Percentiles rank a stretch among this genome's conserved stretches.
These are phyloP conservation scores for Antedon mediterranea DNA, from an alignment of 53 echinoderm and acorn worm species.

Conservation along the genomic window DNA sequence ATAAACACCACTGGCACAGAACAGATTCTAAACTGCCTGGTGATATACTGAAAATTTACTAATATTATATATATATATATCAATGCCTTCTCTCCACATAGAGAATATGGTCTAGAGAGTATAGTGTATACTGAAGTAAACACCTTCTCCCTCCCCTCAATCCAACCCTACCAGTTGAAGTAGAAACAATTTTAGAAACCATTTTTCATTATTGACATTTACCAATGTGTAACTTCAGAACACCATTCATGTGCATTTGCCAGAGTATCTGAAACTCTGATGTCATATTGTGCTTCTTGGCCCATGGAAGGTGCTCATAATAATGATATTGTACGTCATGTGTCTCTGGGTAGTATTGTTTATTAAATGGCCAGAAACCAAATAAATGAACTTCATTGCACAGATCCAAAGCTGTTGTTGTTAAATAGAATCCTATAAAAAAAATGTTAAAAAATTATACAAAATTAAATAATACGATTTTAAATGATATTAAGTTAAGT, in stretches of 20 bases:
- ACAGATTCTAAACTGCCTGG: no score
- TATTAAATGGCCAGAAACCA: conserved; percentile 58
- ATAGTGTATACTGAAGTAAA: no score
- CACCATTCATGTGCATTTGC: conserved; percentile 34
- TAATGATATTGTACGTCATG: conserved; percentile 55
- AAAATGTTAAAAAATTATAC: background rate
- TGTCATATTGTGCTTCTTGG: conserved; percentile 32
- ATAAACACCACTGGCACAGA: no score
- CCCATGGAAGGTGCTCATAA: conserved; percentile 32
- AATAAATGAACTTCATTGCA: conserved; percentile 45
- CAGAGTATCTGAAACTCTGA: conserved; percentile 34
- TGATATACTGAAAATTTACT: no score
- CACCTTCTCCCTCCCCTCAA: no score
- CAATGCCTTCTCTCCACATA: no score
- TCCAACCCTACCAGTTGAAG: no score
- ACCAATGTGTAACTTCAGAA: conserved; percentile 30
- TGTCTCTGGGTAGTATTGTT: conserved; percentile 10
- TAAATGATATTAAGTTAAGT: no score
- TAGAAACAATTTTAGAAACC: no score
- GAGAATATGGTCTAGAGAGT: no score
- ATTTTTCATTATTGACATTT: background rate
- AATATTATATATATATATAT: no score
- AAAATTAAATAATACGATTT: no score
- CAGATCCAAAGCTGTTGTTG: conserved; percentile 33
- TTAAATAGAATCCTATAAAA: conserved; percentile 37